A percentile compares a stretch with the other conserved stretches of the same genome.
phyloP scores from a whole-genome alignment of 2,113 vertebrate genomes.

The Isichthys henryi region DNA sequence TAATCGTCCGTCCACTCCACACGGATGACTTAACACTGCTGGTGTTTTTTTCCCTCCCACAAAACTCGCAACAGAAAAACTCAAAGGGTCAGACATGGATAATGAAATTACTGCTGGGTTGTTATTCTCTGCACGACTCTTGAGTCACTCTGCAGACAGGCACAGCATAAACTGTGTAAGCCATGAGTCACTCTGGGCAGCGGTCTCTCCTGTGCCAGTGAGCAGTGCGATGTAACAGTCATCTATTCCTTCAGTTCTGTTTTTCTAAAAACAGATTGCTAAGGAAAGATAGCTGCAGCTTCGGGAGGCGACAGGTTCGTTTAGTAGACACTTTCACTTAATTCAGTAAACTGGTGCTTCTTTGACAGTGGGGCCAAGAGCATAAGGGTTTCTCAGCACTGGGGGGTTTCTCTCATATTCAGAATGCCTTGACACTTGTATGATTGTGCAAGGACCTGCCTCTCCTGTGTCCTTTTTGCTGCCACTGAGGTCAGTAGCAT shows the following conservation, averaged over 20 bases:
- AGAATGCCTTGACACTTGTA: neutral
- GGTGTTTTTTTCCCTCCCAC: neutral
- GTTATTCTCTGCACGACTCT: neutral
- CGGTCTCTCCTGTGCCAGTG: neutral
- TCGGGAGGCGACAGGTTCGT: neutral
- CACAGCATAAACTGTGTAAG: neutral
- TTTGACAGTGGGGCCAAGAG: neutral
- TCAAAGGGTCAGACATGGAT: neutral
- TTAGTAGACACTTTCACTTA: neutral
- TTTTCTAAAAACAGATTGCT: neutral
- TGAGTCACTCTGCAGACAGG: neutral
- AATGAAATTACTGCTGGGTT: neutral
- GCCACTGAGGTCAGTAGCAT: neutral
- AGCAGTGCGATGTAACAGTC: neutral
- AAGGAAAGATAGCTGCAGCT: neutral
- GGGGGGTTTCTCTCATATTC: neutral
- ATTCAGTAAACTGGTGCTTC: neutral
- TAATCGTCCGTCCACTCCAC: neutral
- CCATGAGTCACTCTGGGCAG: neutral
- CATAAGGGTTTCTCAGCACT: neutral
- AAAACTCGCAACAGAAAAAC: neutral
- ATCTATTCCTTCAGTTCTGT: neutral
- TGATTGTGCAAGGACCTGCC: neutral
- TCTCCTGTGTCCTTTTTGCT: neutral
- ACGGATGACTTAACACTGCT: neutral